phyloP scores from a whole-genome alignment of 2,797 vertebrate genomes.

The Ctenopoma kingsleyae region DNA sequence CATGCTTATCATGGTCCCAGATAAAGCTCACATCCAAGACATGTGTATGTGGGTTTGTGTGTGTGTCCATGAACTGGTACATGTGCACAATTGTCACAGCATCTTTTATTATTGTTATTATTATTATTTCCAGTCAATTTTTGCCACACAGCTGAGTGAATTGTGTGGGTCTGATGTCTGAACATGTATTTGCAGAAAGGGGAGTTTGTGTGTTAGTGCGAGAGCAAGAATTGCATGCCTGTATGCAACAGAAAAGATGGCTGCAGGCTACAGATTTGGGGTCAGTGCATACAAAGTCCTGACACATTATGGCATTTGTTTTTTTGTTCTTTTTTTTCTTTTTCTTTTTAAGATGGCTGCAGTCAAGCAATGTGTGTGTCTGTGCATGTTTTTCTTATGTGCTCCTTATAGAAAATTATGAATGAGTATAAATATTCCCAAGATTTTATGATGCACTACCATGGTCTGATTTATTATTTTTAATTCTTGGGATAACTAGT shows the following conservation, averaged over 20 bases:
- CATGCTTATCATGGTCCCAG: constrained; percentile 75
- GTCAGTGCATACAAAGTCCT: constrained; percentile 62
- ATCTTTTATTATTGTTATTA: constrained; percentile 35
- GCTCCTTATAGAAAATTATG: constrained; percentile 25
- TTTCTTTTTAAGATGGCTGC: constrained; percentile 30
- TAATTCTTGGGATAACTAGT: constrained; percentile 21
- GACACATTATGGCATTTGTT: constrained; percentile 52
- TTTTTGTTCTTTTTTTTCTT: constrained; percentile 1
- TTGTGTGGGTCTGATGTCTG: constrained; percentile 40
- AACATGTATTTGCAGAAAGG: constrained; percentile 29
- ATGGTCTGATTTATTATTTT: constrained; percentile 9
- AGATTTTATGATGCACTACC: constrained; percentile 27
- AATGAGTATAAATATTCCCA: constrained; percentile 32
- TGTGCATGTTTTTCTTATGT: constrained; percentile 8
- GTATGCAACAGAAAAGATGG: constrained; percentile 46
- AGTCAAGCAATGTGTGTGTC: constrained; percentile 9
- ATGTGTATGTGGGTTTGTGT: constrained; percentile 12
- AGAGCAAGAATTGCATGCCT: constrained; percentile 33
- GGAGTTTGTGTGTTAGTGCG: constrained; percentile 12
- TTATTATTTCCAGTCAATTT: constrained; percentile 40
- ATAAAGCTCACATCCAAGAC: constrained; percentile 76
- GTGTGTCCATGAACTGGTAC: constrained; percentile 8
- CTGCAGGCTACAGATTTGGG: constrained; percentile 71
- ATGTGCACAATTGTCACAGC: constrained; percentile 35
- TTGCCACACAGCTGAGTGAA: constrained; percentile 35